These are phyloP conservation scores for Tipula helvola DNA, from an alignment of 2,888 invertebrate species.

Conservation along the genomic window DNA sequence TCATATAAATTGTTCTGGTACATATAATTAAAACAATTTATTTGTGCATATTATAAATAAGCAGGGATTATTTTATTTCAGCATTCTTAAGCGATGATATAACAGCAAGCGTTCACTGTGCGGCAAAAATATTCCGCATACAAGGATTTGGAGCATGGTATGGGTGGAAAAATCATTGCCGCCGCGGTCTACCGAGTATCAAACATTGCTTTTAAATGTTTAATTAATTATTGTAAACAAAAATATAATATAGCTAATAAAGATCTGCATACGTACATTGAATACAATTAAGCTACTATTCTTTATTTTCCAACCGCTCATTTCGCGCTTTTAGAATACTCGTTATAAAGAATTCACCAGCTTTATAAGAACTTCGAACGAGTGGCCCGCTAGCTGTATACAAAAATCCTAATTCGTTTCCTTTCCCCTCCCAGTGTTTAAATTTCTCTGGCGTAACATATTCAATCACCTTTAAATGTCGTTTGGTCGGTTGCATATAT, in stretches of 20 bases:
- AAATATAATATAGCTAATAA: not conserved
- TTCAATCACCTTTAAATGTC: constrained; percentile 86
- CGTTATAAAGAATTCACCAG: constrained; percentile 88
- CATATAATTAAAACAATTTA: not conserved
- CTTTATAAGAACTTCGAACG: constrained; percentile 92
- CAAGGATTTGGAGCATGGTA: constrained; percentile 42
- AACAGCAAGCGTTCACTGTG: constrained; percentile 51
- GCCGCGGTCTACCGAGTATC: constrained; percentile 20
- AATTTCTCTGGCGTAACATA: constrained; percentile 95
- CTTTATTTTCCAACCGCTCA: not conserved
- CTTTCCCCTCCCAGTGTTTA: constrained; percentile 70
- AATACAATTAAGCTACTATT: not conserved
- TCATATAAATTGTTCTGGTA: constrained; percentile 45
- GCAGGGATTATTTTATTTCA: constrained; percentile 26
- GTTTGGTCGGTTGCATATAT: constrained; percentile 98
- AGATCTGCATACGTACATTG: not conserved
- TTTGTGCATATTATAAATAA: not conserved
- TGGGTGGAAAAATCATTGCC: constrained; percentile 22
- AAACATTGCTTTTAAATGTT: constrained; percentile 20
- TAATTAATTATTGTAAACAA: not conserved
- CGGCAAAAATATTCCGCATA: constrained; percentile 44
- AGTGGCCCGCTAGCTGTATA: constrained; percentile 97
- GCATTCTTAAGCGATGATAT: constrained; percentile 53
- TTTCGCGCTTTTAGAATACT: constrained; percentile 49
- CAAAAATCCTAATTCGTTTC: constrained; percentile 76